A percentile compares a stretch with the other conserved stretches of the same genome.
These are phyloP conservation scores for Corydoras maculifer DNA, from an alignment of 2,113 vertebrate species.

Conservation along the genomic window DNA sequence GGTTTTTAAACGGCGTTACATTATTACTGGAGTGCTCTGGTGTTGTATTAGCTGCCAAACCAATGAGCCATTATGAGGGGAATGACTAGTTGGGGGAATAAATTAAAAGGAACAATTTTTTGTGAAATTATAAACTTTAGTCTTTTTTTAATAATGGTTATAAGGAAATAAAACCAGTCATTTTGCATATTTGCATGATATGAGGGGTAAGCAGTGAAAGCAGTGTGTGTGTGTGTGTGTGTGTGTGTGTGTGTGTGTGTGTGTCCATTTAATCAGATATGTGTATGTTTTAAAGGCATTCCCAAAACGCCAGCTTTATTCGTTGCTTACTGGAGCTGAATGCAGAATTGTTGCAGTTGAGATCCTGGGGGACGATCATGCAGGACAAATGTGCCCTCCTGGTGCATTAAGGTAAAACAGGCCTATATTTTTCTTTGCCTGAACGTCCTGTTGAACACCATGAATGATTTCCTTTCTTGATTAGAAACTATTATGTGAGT, in stretches of 20 bases:
- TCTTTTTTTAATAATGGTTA: no score
- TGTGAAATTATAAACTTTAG: no score
- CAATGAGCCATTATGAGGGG: no score
- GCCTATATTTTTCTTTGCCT: slow-evolving; percentile 19
- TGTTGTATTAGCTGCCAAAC: no score
- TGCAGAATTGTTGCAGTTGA: slow-evolving; percentile 38
- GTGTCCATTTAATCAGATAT: slow-evolving; percentile 29
- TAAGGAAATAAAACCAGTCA: no score
- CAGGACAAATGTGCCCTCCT: slow-evolving; percentile 38
- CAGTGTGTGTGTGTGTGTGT: slow-evolving; percentile 44
- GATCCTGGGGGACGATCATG: slow-evolving; percentile 46
- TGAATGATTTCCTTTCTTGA: slow-evolving; percentile 23
- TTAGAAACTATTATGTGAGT: slow-evolving; percentile 17
- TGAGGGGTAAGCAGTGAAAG: background rate
- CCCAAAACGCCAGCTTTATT: slow-evolving; percentile 46
- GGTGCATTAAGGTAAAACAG: slow-evolving; percentile 27
- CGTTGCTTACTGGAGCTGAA: slow-evolving; percentile 55
- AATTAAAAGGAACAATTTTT: no score
- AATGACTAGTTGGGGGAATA: no score
- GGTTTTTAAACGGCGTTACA: no score
- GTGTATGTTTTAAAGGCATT: slow-evolving; percentile 37
- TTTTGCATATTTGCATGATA: background rate
- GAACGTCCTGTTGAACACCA: slow-evolving; percentile 7
- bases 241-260: slow-evolving; percentile 36
- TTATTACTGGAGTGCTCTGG: no score